Conservation (phyloP, 2,888 invertebrate genomes). For the Macrosoma leucophasiata region DNA sequence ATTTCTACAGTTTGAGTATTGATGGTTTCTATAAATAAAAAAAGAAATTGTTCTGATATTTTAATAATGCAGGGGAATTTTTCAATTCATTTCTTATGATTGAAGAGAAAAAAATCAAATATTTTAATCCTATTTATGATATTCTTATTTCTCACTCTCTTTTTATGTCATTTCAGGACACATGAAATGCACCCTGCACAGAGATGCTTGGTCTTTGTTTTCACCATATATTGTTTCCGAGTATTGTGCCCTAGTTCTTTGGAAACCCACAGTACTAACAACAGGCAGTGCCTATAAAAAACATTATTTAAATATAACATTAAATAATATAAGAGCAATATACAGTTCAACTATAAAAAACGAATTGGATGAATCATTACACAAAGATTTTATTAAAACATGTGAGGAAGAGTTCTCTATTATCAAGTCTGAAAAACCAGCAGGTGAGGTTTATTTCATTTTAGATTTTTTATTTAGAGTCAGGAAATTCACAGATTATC, state of each 20-base stretch:
- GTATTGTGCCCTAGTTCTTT: conserved; percentile 53
- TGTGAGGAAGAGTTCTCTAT: conserved; percentile 50
- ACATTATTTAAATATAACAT: conserved; percentile 63
- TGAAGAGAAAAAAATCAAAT: too few species aligned
- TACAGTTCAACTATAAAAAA: conserved; percentile 51
- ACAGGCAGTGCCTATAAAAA: conserved; percentile 63
- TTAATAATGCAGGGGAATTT: too few species aligned
- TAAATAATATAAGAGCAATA: conserved; percentile 57
- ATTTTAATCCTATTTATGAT: too few species aligned
- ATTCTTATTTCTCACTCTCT: too few species aligned
- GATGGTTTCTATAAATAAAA: too few species aligned
- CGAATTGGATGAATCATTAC: conserved; percentile 37
- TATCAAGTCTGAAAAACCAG: conserved; percentile 41
- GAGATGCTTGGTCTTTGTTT: conserved; percentile 66
- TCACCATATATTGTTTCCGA: conserved; percentile 58
- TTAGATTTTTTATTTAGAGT: conserved; percentile 22
- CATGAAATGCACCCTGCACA: conserved; percentile 64
- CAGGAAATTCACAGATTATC: too few species aligned
- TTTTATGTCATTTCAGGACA: conserved; percentile 51
- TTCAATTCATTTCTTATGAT: too few species aligned
- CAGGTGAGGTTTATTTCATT: conserved; percentile 38
- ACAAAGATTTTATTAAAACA: conserved; percentile 43
- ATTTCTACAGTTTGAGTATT: too few species aligned
- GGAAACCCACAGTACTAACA: conserved; percentile 62
- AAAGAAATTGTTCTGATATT: too few species aligned